Evolutionary conservation across 1,140 invertebrate species (phyloP).

Genomic region (Holcopasites calliopsidis): DNA sequence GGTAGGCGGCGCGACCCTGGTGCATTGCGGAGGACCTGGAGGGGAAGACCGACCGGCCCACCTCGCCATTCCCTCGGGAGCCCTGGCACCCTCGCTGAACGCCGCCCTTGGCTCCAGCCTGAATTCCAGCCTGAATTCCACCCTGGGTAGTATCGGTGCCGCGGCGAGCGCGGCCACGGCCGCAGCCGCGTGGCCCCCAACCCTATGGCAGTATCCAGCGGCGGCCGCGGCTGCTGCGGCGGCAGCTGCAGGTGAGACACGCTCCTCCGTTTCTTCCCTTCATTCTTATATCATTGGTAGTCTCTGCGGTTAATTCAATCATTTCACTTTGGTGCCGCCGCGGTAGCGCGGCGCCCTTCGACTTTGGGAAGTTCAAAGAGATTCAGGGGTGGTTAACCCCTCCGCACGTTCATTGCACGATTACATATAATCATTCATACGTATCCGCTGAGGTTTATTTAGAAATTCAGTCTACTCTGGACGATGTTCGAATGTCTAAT

Average conservation of each 20-base stretch:
- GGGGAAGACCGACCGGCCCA: conserved; percentile 79
- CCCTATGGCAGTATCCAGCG: conserved; percentile 87
- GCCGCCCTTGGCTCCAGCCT: conserved; percentile 76
- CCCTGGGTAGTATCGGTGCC: conserved; percentile 75
- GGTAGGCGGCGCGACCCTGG: conserved; percentile 76
- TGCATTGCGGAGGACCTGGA: conserved; percentile 72
- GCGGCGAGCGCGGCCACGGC: conserved; percentile 69
- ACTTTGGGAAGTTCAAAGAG: no score
- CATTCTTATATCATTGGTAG: no score
- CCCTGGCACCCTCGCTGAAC: conserved; percentile 78
- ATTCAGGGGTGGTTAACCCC: no score
- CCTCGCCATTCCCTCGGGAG: conserved; percentile 77
- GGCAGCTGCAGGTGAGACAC: conserved; percentile 34
- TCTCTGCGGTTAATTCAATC: no score
- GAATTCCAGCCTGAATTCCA: conserved; percentile 78
- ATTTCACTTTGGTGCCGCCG: no score
- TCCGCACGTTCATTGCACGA: no score
- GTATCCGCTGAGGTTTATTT: no score
- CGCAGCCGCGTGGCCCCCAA: conserved; percentile 79
- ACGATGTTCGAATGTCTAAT: no score
- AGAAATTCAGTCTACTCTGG: no score
- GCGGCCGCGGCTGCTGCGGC: conserved; percentile 69
- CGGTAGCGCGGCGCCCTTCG: no score
- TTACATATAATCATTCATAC: no score
- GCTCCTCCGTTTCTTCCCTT: not conserved